Evolutionary conservation across 2,888 invertebrate species (phyloP), one percentile per base, ranked within the genome.

Genomic region (Phaonia tiefii): DNA sequence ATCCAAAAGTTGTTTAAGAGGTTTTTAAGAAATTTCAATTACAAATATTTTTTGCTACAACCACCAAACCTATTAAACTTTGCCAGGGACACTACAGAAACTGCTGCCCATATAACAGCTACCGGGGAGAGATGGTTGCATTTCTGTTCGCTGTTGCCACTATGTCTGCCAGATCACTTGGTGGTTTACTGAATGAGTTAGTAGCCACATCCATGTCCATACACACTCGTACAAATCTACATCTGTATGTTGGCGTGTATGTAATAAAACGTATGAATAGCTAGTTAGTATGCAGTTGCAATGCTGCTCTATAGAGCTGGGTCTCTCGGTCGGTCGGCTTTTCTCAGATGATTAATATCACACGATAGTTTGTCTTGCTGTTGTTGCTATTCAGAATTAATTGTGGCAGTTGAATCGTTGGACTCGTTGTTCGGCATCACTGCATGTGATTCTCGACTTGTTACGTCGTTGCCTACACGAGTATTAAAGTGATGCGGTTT

Each of bases 101-200:
- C n/a, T n/a, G n/a, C n/a, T n/a, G n/a, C n/a, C n/a, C n/a, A n/a
- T n/a, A n/a, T n/a, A n/a, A n/a, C n/a, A n/a, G n/a, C n/a, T n/a
- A n/a, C n/a, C n/a, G n/a, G n/a, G n/a, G n/a, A n/a, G n/a, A n/a
- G n/a, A n/a, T n/a, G n/a, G n/a, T n/a, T n/a, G n/a, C n/a, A n/a
- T 15, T 66, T 71, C 31, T 37, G 39, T 39, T 31, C 11, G 11
- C 31, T 74, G 80, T 63, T 81, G 81, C 81, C 81, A 81, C 75
- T 78, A 26, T 81, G 81, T 81, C 81, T 81, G 46, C 81, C 56
- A 63, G 58, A 75, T 75, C 22, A 63, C 66, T 66, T 67, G 44
- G 51, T 58, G 13, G 26, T 66, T 31, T 42, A 37, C 54, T 46
- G 69, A 58, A 73, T 73, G 73, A 69, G 63, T 42, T 26, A 63